Base-by-base conservation (phyloP, 2,888 invertebrate species). In the Amphipoea lucens region DNA sequence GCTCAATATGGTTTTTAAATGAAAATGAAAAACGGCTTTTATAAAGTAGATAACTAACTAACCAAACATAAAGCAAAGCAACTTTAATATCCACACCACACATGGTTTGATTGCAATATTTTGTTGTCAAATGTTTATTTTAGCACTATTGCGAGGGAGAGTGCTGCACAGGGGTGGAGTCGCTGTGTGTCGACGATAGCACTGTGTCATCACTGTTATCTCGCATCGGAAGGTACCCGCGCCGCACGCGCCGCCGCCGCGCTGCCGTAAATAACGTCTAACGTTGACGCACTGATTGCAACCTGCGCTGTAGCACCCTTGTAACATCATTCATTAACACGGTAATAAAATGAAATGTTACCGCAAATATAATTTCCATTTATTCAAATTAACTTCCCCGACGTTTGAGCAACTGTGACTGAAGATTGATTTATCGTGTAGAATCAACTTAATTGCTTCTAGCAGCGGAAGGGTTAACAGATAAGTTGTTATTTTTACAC, bases 171-270 rank as follows among this genome's bases (percentile, higher is more conserved):
- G 81, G 79, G 87, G 79, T 72, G 78, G 76, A 66, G 74, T 87
- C 69, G 84, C 91, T 93, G 93, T 86, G 81, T 79, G 86, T 68
- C 76, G 40, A 88, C 84, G 94, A 93, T 94, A 94, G 81, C 90
- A 88, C 86, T 85, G 85, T 89, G 90, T 90, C 90, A 92, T 92
- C 91, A 91, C 88, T 65, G 87, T 83, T 93, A 94, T 93, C 93
- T 81, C 48, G 51, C 78, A 91, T 92, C 90, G 76, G 78, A 79
- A 85, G 83, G 81, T 79, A 84, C 71, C 81, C 82, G 78, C 54
- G 68, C 36, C 79, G 80, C 81, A 82, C 81, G 78, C 78, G 76
- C 62, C 51, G 23, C 60, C 65, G 23, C 63, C 65, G 14, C 63
- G 40, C 57, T 51, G 36, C 42, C 69, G 69, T 86, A 80, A 80